phyloP scores from a whole-genome alignment of 2,888 invertebrate species.

The Diarsia dahlii region DNA sequence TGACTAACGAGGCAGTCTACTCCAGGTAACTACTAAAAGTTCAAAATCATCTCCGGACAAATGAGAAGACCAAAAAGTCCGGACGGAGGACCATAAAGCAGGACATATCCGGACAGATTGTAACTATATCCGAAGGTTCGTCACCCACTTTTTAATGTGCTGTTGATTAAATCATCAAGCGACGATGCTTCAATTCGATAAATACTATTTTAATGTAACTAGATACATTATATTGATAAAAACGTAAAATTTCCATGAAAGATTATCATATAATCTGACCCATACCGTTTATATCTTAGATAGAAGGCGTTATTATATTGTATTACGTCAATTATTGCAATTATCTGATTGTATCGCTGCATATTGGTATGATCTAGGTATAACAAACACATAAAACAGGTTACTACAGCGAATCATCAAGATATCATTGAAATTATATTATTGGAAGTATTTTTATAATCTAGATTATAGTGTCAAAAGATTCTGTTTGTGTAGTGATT shows the following conservation, averaged over 20 bases:
- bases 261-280: constrained; percentile 13
- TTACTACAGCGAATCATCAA: constrained; percentile 25
- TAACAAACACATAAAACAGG: constrained; percentile 18
- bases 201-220: not conserved
- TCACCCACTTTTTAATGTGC: not conserved
- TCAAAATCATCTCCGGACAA: no score
- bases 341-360: constrained; percentile 35
- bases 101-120: not conserved
- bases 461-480: not conserved
- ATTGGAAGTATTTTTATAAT: constrained; percentile 5
- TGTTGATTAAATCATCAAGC: not conserved
- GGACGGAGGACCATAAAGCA: not conserved
- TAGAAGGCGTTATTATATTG: constrained; percentile 16
- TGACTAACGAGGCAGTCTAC: no score
- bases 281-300: constrained; percentile 15
- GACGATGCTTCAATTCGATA: not conserved
- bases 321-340: constrained; percentile 37
- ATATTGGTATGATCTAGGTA: constrained; percentile 32
- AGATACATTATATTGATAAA: constrained; percentile 13
- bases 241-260: constrained; percentile 28
- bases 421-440: constrained; percentile 13
- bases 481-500: not conserved
- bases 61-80: no score
- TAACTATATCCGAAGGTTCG: not conserved
- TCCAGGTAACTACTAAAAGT: no score